Evolutionary conservation across 2,113 vertebrate genomes (phyloP), one percentile per base, ranked within the genome.

Genomic region (Apus apus): DNA sequence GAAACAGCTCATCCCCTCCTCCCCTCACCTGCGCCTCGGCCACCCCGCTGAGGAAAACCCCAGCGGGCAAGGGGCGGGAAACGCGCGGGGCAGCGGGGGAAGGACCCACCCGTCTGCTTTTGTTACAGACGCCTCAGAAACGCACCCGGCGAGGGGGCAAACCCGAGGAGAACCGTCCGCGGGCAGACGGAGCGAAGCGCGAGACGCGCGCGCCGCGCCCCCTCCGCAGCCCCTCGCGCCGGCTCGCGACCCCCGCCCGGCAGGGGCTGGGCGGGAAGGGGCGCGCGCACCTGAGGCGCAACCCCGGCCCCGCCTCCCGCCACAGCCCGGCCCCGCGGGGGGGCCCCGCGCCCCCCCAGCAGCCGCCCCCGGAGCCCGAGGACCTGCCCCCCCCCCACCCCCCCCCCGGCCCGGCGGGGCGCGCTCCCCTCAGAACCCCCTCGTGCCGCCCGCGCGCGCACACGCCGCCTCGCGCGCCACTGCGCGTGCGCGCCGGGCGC

Each of bases 31-130:
- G 43, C 58, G 23, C 45, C n/a, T 50, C 38, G 9, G 56, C 18
- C 16, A 6, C 15, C 21, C 7, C 10, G 2, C 3, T 8, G 65
- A 38, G 19, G 1, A 11, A n/a, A 40, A 29, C 15, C n/a, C 14
- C 8, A 13, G 14, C 11, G 7, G 17, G 5, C 3, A 6, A 6
- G 14, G 12, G 50, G 23, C 4, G 2, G 9, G 27, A 57, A 54
- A 5, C 1, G 3, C 13, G 4, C 6, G 2, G 6, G 27, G 19
- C 11, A 26, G 1, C 11, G 5, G 3, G 1, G 2, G 5, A 58
- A 25, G 4, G 0, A 1, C 5, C n/a, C 13, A 20, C 9, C 3
- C 1, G 1, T 4, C 11, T 25, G 11, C 2, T 88, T 89, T 77
- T 53, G 64, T 38, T 72, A 20, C 25, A 60, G 54, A 22, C 6